Percentiles rank a stretch among this genome's conserved stretches.
phyloP scores from a whole-genome alignment of 92 coral and sea anemone genomes.

The Epizoanthus stellaris region DNA sequence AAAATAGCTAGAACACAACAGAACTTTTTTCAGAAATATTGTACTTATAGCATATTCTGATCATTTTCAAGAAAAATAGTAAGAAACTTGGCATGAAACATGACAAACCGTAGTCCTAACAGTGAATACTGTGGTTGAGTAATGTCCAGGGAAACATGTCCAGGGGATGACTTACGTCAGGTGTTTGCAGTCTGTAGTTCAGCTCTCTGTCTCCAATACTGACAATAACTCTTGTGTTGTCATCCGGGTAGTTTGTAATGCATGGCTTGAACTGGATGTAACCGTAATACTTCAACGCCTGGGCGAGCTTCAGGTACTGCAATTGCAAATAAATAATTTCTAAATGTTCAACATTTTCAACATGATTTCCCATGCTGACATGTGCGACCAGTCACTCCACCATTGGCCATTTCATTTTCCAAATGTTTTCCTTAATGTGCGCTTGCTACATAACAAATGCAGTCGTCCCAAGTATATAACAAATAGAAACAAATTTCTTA shows the following conservation, averaged over 20 bases:
- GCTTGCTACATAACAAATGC: too few species aligned
- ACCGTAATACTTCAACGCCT: conserved; percentile 83
- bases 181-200: conserved; percentile 82
- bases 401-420: not conserved
- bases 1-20: too few species aligned
- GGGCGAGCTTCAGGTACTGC: conserved; percentile 85
- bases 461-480: not conserved
- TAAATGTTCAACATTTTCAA: not conserved
- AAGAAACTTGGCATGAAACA: too few species aligned
- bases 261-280: conserved; percentile 94
- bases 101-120: not conserved
- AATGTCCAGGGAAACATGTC: not conserved
- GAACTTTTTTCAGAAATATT: too few species aligned
- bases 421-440: too few species aligned
- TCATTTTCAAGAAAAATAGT: too few species aligned
- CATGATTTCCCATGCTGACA: not conserved
- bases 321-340: not conserved
- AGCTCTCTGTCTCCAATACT: conserved; percentile 88
- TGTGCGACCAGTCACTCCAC: too few species aligned
- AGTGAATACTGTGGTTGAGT: not conserved
- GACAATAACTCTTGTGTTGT: conserved; percentile 80
- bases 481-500: not conserved
- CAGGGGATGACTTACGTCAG: conserved; percentile 68
- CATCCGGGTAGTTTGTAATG: conserved; percentile 81
- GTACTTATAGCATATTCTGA: too few species aligned